Percentiles rank a stretch among this genome's conserved stretches.
Evolutionary conservation across 2,113 vertebrate genomes (phyloP).

Genomic region (Electrona antarctica): DNA sequence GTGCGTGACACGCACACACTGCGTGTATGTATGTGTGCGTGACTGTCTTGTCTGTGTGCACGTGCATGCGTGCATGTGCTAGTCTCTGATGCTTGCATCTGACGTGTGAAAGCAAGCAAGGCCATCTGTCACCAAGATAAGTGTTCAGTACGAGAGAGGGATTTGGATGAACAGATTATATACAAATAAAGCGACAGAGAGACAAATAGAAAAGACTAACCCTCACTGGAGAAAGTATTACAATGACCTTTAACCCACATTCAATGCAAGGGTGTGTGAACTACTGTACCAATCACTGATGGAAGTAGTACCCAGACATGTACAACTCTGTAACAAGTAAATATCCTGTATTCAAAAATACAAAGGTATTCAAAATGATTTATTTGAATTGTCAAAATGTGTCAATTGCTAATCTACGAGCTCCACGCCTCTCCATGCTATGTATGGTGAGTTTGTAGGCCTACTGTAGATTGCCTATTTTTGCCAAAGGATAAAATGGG

Average conservation of each 20-base stretch:
- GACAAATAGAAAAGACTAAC: conserved; percentile 43
- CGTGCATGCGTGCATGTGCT: neutral
- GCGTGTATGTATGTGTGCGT: neutral
- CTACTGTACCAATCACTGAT: too few relatives aligned
- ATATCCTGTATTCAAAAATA: too few relatives aligned
- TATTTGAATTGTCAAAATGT: too few relatives aligned
- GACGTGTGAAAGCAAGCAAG: conserved; percentile 58
- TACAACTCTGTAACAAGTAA: too few relatives aligned
- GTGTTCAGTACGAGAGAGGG: conserved; percentile 27
- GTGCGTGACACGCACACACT: neutral
- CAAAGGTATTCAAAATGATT: too few relatives aligned
- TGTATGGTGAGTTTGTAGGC: too few relatives aligned
- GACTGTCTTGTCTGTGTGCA: neutral
- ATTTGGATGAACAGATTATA: conserved; percentile 41
- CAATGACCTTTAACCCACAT: conserved; percentile 17
- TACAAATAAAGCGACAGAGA: conserved; percentile 10
- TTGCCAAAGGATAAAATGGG: too few relatives aligned
- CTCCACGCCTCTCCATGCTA: too few relatives aligned
- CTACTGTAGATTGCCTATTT: too few relatives aligned
- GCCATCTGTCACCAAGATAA: conserved; percentile 59
- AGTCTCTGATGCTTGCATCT: conserved; percentile 8
- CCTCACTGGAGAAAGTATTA: conserved; percentile 12
- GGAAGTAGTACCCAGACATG: too few relatives aligned
- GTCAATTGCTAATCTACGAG: too few relatives aligned
- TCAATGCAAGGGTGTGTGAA: too few relatives aligned